Evolutionary conservation across 2,113 vertebrate species (phyloP), one percentile per base, ranked within the genome.

Genomic region (Chamaea fasciata): DNA sequence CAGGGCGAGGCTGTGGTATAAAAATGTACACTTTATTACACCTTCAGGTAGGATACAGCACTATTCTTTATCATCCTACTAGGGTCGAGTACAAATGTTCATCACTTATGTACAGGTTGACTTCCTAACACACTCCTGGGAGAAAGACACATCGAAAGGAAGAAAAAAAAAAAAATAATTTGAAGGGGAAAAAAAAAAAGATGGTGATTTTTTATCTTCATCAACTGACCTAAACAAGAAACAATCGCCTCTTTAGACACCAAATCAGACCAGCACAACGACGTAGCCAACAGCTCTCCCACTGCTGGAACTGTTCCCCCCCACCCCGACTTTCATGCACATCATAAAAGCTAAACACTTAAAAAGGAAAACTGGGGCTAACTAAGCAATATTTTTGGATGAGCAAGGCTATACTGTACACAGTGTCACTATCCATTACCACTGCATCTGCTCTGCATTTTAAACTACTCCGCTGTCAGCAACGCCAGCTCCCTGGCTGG

Each of bases 1-100:
- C 64, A 71, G 39, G 21, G 39, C 18, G 2, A 53, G 27, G 55
- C 44, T 2, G 28, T 5, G 22, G 57, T 97, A 95, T 91, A 98
- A 99, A 99, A 98, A 98, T 97, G 97, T 98, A 98, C 98, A 98
- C 98, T 99, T 99, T 99, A 99, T 99, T 99, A 98, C 98, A 98
- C 87, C 83, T 91, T 96, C 96, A 94, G 93, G 97, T 97, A 97
- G 96, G 95, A 95, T 97, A 97, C 97, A 97, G 84, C 95, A 96
- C 97, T 95, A 94, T 11, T 97, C 96, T 87, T 92, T 98, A 98
- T 98, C 98, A 62, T 85, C 98, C 98, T 98, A 98, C 98, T 97
- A 39, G 98, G 64, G 98, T 98, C 98, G 98, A 98, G 98, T 99
- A 99, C 98, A 98, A 99, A 99, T 41, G 92, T 87, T 73, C 97